These are phyloP conservation scores for Agrochola litura DNA, from an alignment of 2,888 invertebrate genomes.

Conservation along the genomic window DNA sequence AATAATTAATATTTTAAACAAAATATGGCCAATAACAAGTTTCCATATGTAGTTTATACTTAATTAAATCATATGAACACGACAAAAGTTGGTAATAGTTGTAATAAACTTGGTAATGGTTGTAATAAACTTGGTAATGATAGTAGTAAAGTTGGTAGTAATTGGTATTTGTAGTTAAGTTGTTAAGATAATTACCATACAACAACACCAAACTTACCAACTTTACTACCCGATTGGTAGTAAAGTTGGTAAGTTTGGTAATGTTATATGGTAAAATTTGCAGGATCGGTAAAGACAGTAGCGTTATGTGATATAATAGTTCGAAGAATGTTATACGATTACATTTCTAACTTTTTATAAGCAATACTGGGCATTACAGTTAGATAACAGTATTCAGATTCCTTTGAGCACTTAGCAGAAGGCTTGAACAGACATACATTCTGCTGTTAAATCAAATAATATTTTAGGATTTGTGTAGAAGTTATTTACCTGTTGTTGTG, in stretches of 20 bases:
- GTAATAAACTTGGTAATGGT: not conserved
- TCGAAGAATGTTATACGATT: not conserved
- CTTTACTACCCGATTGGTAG: not conserved
- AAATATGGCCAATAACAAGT: too few species aligned
- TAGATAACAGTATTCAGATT: not conserved
- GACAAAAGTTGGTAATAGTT: not conserved
- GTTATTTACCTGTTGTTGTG: conserved; percentile 93
- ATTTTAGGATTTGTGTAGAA: not conserved
- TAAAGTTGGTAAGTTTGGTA: not conserved
- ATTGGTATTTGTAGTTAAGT: not conserved
- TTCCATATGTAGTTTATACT: too few species aligned
- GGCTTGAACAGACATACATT: not conserved
- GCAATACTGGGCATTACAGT: not conserved
- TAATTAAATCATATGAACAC: too few species aligned
- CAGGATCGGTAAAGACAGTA: not conserved
- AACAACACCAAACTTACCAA: too few species aligned
- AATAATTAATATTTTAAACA: too few species aligned
- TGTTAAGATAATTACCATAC: too few species aligned
- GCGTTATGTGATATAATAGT: too few species aligned
- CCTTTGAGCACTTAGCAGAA: not conserved
- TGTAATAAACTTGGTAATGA: not conserved
- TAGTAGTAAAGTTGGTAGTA: not conserved
- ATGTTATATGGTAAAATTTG: too few species aligned
- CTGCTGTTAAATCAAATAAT: not conserved
- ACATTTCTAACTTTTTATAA: not conserved